Base-by-base conservation (phyloP, 2,888 invertebrate genomes). In the Netelia fuscicornis region DNA sequence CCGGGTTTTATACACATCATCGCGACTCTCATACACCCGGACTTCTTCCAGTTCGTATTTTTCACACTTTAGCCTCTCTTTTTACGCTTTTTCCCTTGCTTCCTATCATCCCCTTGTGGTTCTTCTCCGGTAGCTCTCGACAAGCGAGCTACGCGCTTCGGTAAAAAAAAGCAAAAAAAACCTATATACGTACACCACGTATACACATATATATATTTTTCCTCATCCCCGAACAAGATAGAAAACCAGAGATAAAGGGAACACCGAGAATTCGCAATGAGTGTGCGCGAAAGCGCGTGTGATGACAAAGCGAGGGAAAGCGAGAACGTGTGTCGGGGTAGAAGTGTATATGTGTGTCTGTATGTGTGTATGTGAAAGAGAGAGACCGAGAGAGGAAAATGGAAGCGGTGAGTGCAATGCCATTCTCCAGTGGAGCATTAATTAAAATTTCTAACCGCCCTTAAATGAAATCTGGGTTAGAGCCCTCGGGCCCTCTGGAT, bases 381-480 rank as follows among this genome's bases (percentile, higher is more conserved):
- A 60, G 75, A 56, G 56, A 10, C 64, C 52, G 44, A 60, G 54
- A 42, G 75, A 56, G 56, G 13, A 58, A 65, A 44, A 23, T 42
- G 25, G 10, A 52, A 30, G 77, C 9, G 68, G 25, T 67, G 44
- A 62, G 25, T 44, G 60, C 30, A 64, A 82, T 79, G 62, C 42
- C 23, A 25, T 80, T 44, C 52, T 70, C 10, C 62, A 52, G 48
- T 37, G 70, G 52, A 74, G 62, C 65, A 83, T 81, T 81, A 81
- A 86, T 83, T 83, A 85, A 86, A 86, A 86, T 86, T 81, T 80
- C 78, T 48, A 58, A 30, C 56, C 67, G 10, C 52, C 70, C 44
- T 58, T 81, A 54, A 77, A 81, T 78, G 77, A 68, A 86, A 86
- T 81, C 74, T 85, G 81, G 86, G 85, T 86, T 81, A 86, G 64